phyloP scores from a whole-genome alignment of 2,888 invertebrate species.

The Strigamia crassipes region DNA sequence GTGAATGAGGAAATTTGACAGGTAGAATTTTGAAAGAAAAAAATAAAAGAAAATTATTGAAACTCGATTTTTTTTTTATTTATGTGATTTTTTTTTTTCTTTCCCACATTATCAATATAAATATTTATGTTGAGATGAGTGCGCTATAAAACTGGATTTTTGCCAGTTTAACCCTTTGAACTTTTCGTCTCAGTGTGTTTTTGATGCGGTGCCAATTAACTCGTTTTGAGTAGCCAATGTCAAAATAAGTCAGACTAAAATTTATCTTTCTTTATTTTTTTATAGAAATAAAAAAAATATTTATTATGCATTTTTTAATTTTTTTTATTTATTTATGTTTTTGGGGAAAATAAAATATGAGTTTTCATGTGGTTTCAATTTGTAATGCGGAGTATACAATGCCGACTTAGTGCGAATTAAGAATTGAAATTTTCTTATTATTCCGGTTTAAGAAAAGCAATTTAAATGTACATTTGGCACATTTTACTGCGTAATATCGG shows the following conservation, averaged over 20 bases:
- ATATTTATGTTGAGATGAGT: conserved; percentile 35
- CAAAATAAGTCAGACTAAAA: conserved; percentile 15
- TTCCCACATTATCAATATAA: background rate
- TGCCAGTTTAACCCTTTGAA: conserved; percentile 40
- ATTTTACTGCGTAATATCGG: conserved; percentile 39
- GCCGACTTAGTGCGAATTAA: conserved; percentile 20
- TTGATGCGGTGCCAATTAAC: conserved; percentile 29
- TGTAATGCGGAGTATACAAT: background rate
- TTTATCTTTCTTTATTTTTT: background rate
- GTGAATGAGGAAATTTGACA: conserved; percentile 7
- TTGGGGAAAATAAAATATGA: background rate
- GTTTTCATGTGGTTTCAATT: background rate
- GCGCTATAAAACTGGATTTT: conserved; percentile 29
- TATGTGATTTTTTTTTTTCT: background rate
- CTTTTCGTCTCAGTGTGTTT: conserved; percentile 11
- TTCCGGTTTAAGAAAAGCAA: conserved; percentile 10
- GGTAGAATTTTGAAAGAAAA: conserved; percentile 5
- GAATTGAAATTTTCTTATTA: conserved; percentile 35
- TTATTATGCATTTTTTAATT: background rate
- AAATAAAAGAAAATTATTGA: background rate
- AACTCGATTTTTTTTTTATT: background rate
- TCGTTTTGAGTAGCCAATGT: conserved; percentile 34
- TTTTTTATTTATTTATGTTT: too few relatives aligned
- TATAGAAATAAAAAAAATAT: background rate
- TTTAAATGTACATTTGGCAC: conserved; percentile 32